phyloP scores from a whole-genome alignment of 1,140 invertebrate genomes.

The Zaprionus vittiger region DNA sequence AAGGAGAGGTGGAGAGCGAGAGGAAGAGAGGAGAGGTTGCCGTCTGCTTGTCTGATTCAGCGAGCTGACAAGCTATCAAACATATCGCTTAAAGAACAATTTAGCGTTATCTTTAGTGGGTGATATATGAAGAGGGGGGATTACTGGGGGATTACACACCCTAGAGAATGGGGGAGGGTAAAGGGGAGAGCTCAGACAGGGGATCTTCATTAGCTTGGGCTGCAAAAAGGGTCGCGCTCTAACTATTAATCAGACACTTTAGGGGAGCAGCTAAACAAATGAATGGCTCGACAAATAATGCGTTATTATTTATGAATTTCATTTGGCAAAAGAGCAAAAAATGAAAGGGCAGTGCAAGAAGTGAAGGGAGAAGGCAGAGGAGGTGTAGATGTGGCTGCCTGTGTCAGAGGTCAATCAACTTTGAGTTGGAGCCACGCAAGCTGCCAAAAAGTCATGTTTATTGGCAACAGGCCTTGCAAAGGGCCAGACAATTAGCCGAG shows the following conservation, averaged over 20 bases:
- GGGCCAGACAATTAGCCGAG: neutral
- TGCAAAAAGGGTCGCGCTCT: neutral
- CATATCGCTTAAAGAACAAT: constrained; percentile 9
- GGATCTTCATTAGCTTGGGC: neutral
- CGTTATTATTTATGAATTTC: constrained; percentile 75
- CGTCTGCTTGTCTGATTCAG: constrained; percentile 19
- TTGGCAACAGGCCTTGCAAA: neutral
- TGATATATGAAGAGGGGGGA: neutral
- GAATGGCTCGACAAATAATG: constrained; percentile 60
- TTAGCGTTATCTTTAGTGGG: neutral
- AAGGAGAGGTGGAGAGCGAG: too few relatives aligned
- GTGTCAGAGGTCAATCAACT: constrained; percentile 65
- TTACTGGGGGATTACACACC: neutral
- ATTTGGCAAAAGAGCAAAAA: constrained; percentile 40
- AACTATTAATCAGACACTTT: constrained; percentile 67
- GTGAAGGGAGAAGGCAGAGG: neutral
- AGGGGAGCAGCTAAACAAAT: constrained; percentile 55
- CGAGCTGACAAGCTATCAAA: neutral
- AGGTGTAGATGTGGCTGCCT: neutral
- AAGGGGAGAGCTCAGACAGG: too few relatives aligned
- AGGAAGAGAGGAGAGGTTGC: neutral
- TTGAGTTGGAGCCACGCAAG: constrained; percentile 27
- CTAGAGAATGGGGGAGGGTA: neutral
- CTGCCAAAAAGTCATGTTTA: constrained; percentile 49
- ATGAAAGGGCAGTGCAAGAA: too few relatives aligned